phyloP scores from a whole-genome alignment of 1,140 invertebrate species.

The Conus ventricosus region DNA sequence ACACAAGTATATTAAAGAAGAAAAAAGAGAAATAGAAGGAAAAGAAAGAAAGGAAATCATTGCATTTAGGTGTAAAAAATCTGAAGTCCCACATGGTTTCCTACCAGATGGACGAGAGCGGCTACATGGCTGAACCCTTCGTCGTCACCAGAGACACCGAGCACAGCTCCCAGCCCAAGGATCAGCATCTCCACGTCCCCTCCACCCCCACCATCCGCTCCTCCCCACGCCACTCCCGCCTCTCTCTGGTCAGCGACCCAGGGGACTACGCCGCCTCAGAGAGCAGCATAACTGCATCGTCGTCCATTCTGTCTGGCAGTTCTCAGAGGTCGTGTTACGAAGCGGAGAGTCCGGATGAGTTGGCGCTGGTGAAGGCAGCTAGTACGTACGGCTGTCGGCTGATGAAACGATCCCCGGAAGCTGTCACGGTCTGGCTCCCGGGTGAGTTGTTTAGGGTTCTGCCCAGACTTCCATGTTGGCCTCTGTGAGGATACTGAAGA shows the following conservation, averaged over 20 bases:
- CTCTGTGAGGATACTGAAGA: too few relatives aligned
- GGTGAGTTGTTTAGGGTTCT: constrained; percentile 61
- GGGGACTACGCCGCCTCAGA: constrained; percentile 39
- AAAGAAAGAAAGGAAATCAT: too few relatives aligned
- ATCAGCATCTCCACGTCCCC: neutral
- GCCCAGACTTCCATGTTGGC: too few relatives aligned
- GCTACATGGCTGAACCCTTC: constrained; percentile 43
- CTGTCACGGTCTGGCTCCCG: constrained; percentile 80
- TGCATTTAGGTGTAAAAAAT: too few relatives aligned
- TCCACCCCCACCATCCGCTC: neutral
- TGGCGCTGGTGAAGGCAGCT: constrained; percentile 75
- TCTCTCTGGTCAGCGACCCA: constrained; percentile 28
- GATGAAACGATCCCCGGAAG: constrained; percentile 84
- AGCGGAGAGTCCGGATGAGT: constrained; percentile 75
- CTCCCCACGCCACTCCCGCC: neutral
- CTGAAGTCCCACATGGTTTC: too few relatives aligned
- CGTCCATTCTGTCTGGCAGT: constrained; percentile 54
- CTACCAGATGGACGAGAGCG: constrained; percentile 64
- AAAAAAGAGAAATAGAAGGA: too few relatives aligned
- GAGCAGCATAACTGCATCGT: constrained; percentile 49
- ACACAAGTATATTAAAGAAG: too few relatives aligned
- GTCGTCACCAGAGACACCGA: neutral
- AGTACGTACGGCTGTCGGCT: constrained; percentile 75
- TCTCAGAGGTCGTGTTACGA: constrained; percentile 65
- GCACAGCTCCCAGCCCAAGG: neutral